phyloP scores from a whole-genome alignment of 2,888 invertebrate genomes.

The Drosophila prostipennis region DNA sequence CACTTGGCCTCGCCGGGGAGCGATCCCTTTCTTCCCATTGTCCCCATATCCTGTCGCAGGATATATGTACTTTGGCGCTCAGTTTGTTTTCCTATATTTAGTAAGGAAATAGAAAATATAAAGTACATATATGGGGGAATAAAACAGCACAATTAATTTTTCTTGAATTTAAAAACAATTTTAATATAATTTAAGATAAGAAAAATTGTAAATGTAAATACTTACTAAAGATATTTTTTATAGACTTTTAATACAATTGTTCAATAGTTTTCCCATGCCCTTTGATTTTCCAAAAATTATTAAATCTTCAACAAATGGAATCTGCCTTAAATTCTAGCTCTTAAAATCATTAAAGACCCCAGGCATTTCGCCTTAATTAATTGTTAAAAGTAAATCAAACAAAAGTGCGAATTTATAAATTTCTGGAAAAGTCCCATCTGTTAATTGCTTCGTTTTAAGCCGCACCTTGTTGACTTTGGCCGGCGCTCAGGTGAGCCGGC shows the following conservation, averaged over 20 bases:
- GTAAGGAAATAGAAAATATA: not conserved
- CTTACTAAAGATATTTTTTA: too few relatives aligned
- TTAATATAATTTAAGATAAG: too few relatives aligned
- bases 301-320: too few relatives aligned
- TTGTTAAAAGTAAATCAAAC: not conserved
- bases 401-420: not conserved
- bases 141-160: not conserved
- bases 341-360: not conserved
- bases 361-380: not conserved
- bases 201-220: too few relatives aligned
- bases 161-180: too few relatives aligned
- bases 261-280: too few relatives aligned
- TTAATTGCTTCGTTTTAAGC: slow-evolving; percentile 12
- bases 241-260: too few relatives aligned
- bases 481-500: slow-evolving; percentile 4
- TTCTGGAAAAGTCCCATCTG: slow-evolving; percentile 11
- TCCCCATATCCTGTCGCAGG: slow-evolving; percentile 2
- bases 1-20: slow-evolving; percentile 46
- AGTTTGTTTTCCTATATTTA: not conserved
- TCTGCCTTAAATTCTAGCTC: not conserved
- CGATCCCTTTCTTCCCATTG: slow-evolving; percentile 52
- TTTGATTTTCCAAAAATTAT: too few relatives aligned
- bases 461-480: slow-evolving; percentile 13
- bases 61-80: not conserved
- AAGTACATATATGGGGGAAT: not conserved